Evolutionary conservation across 2,113 vertebrate species (phyloP).

Genomic region (Ovis canadensis): DNA sequence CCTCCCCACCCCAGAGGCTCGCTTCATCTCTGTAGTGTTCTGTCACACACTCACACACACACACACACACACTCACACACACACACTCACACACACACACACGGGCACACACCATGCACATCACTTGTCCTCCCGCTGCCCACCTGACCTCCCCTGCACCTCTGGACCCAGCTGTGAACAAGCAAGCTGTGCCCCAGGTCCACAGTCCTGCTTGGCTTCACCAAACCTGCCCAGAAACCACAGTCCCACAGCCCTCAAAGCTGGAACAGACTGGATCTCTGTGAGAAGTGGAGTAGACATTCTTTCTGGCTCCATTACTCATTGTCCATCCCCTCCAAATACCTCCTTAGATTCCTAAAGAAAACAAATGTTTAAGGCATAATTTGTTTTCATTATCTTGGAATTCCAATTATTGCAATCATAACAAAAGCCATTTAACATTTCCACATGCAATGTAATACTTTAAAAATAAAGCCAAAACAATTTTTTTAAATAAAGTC

Average conservation of each 20-base stretch:
- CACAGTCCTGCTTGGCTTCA: not conserved
- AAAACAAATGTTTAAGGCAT: not conserved
- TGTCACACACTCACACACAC: not conserved
- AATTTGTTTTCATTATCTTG: slow-evolving; percentile 7
- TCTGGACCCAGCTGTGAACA: not conserved
- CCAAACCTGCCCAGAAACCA: not conserved
- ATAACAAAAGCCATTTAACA: not conserved
- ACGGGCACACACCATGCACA: not conserved
- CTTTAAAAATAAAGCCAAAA: not conserved
- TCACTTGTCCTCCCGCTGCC: not conserved
- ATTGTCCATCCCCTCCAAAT: not conserved
- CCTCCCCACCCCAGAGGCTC: not conserved
- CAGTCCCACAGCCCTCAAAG: not conserved
- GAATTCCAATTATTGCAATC: not conserved
- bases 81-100: not conserved
- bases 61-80: not conserved
- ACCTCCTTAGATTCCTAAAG: not conserved
- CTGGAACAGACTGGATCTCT: not conserved
- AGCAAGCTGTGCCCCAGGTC: not conserved
- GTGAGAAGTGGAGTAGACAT: not conserved
- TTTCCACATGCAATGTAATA: not conserved
- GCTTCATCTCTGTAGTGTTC: not conserved
- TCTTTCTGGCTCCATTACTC: not conserved
- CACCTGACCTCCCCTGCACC: rapidly evolving
- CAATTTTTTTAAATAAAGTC: not conserved